Conservation (phyloP, 1,140 invertebrate species). For the Drosophila equinoxialis region DNA sequence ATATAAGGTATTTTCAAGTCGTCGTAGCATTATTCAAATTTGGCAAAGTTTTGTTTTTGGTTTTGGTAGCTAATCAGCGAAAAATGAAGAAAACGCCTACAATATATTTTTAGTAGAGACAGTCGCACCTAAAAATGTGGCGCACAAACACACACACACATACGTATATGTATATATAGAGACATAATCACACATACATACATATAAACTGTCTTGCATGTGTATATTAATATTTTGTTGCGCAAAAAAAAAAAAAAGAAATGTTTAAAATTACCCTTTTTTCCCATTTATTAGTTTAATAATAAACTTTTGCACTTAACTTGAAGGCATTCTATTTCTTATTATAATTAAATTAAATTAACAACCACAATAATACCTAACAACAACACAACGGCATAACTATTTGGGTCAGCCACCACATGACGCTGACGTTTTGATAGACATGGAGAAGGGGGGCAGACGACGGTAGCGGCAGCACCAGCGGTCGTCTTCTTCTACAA, state of each 20-base stretch:
- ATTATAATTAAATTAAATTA: slow-evolving; percentile 23
- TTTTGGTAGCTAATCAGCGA: slow-evolving; percentile 64
- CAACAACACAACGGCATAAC: slow-evolving; percentile 8
- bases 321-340: background rate
- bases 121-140: slow-evolving; percentile 49
- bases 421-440: slow-evolving; percentile 25
- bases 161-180: background rate
- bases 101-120: slow-evolving; percentile 72
- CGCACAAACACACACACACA: slow-evolving; percentile 30
- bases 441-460: background rate
- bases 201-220: background rate
- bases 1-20: background rate
- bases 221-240: slow-evolving; percentile 5
- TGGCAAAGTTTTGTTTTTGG: slow-evolving; percentile 8
- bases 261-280: background rate
- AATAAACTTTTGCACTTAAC: slow-evolving; percentile 4
- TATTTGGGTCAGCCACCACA: slow-evolving; percentile 54
- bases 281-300: slow-evolving; percentile 1
- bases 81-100: slow-evolving; percentile 59
- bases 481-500: background rate
- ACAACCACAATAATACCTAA: background rate
- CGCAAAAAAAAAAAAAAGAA: background rate
- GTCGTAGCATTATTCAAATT: background rate
- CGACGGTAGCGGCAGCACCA: too few species aligned
- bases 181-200: background rate